Conservation (phyloP, 2,888 invertebrate genomes). For the Alentia gelatinosa region DNA sequence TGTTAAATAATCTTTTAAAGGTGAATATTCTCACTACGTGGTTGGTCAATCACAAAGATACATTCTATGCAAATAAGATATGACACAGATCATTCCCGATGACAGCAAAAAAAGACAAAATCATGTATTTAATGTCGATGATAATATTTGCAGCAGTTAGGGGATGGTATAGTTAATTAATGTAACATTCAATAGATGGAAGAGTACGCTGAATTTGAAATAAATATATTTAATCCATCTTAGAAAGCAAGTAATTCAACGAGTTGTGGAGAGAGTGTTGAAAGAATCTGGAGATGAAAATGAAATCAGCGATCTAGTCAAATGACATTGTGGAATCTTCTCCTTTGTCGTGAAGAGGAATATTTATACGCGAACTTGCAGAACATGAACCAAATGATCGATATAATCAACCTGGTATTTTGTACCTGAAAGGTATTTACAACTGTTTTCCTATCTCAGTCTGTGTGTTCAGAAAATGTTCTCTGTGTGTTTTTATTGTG, state of each 20-base stretch:
- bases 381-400: not conserved
- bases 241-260: too few species aligned
- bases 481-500: not conserved
- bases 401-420: not conserved
- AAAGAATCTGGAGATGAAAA: not conserved
- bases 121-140: not conserved
- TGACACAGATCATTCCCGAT: not conserved
- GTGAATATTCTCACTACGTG: too few species aligned
- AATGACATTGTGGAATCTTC: not conserved
- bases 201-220: not conserved
- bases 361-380: not conserved
- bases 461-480: not conserved
- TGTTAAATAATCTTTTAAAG: too few species aligned
- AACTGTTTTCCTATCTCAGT: not conserved
- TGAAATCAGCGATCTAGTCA: not conserved
- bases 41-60: too few species aligned
- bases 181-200: not conserved
- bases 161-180: not conserved
- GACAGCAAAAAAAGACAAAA: not conserved
- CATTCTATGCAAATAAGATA: too few species aligned
- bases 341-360: not conserved
- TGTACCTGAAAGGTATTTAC: constrained; percentile 30
- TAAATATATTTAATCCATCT: not conserved
- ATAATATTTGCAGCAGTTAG: not conserved
- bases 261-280: not conserved